Evolutionary conservation across 2,888 invertebrate genomes (phyloP).

Genomic region (Micoletzkya japonica): DNA sequence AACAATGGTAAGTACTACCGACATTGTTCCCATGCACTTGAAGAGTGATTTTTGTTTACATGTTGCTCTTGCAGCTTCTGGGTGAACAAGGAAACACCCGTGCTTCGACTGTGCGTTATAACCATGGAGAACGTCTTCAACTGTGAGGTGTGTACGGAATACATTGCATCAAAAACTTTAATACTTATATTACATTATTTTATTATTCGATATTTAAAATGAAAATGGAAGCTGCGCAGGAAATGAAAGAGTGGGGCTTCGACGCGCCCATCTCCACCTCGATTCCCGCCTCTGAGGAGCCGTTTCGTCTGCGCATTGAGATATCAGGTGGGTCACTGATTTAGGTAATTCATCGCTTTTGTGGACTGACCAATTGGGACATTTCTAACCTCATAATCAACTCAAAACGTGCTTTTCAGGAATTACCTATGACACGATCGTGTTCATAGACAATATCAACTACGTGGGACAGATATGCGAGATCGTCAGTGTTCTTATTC

Average conservation of each 20-base stretch:
- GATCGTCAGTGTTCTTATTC: slow-evolving; percentile 43
- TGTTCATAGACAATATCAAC: slow-evolving; percentile 52
- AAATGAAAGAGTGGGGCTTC: slow-evolving; percentile 23
- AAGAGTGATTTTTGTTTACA: no score
- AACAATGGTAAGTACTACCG: no score
- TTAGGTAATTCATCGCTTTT: not conserved
- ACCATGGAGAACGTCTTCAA: slow-evolving; percentile 24
- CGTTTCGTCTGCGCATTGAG: slow-evolving; percentile 49
- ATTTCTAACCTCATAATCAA: not conserved
- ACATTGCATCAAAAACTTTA: not conserved
- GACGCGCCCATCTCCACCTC: slow-evolving; percentile 27
- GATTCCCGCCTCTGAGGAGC: slow-evolving; percentile 45
- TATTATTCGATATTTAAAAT: not conserved
- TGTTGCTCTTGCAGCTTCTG: slow-evolving; percentile 59
- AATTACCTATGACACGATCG: slow-evolving; percentile 36
- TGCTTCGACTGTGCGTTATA: slow-evolving; percentile 31
- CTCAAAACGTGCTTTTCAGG: not conserved
- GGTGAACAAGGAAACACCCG: slow-evolving; percentile 49
- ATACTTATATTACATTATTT: no score
- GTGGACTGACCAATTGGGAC: not conserved
- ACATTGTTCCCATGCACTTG: not conserved
- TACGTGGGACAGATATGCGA: slow-evolving; percentile 57
- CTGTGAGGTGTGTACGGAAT: slow-evolving; percentile 21
- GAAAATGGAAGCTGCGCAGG: slow-evolving; percentile 2
- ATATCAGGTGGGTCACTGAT: slow-evolving; percentile 22